Evolutionary conservation across 2,888 invertebrate genomes (phyloP).

Genomic region (Amphipoea lucens): DNA sequence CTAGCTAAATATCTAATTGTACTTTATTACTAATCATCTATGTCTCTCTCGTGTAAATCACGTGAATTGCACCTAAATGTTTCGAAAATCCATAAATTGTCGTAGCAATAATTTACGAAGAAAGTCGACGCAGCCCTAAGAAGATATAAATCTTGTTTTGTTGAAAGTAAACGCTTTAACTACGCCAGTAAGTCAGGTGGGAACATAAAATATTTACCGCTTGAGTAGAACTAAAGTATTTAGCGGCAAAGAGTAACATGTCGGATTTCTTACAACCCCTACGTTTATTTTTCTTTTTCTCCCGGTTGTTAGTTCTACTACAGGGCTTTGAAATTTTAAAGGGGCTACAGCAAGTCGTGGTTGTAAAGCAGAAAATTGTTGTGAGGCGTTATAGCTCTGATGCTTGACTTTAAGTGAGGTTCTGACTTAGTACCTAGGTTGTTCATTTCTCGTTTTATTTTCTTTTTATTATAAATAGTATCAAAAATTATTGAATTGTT

Average conservation of each 20-base stretch:
- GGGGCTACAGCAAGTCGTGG: constrained; percentile 36
- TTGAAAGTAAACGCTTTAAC: constrained; percentile 70
- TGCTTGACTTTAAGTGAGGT: constrained; percentile 14
- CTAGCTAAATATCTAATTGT: background rate
- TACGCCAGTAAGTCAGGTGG: constrained; percentile 72
- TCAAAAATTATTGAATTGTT: background rate
- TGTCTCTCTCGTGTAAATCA: background rate
- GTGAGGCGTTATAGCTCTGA: constrained; percentile 26
- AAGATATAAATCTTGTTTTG: constrained; percentile 71
- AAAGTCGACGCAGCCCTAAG: constrained; percentile 68
- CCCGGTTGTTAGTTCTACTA: constrained; percentile 67
- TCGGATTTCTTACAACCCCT: constrained; percentile 71
- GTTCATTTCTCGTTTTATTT: background rate
- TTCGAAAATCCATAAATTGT: constrained; percentile 24
- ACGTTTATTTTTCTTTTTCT: constrained; percentile 72
- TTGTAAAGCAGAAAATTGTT: constrained; percentile 51
- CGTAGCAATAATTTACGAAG: constrained; percentile 60
- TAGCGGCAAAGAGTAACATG: constrained; percentile 72
- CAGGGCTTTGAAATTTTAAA: constrained; percentile 72
- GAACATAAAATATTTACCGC: constrained; percentile 81
- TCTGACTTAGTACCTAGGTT: constrained; percentile 13
- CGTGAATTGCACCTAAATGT: background rate
- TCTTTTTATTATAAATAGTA: background rate
- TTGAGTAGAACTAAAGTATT: constrained; percentile 78
- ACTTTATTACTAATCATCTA: background rate